Evolutionary conservation across 2,888 invertebrate species (phyloP), one percentile per base, ranked within the genome.

Genomic region (Urechis unicinctus): DNA sequence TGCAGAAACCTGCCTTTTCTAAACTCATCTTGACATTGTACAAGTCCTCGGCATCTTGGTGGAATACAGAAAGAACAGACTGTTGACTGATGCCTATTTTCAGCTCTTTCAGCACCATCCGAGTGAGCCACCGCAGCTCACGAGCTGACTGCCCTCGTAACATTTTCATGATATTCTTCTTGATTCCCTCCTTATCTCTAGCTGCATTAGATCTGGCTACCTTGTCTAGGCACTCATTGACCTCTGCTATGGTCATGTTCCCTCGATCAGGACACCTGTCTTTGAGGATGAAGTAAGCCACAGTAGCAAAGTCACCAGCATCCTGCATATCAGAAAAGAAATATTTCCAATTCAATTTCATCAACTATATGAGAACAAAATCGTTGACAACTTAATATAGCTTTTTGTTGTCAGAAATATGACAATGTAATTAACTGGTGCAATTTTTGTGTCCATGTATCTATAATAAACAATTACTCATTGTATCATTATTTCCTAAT

Each of bases 81-180:
- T 85, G 84, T 55, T 84, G 83, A 6, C 88, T 85, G 59, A 94
- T 79, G 0, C 89, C 94, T 55, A 76, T 77, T 71, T 85, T 86
- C 74, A 94, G 80, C 56, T 89, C 87, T 78, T 94, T 95, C 17
- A 96, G 79, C 49, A 96, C 83, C 52, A 95, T 86, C 53, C 93
- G 81, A 4, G 93, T 86, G 24, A 95, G 81, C 95, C 95, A 96
- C 80, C 91, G 92, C 62, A 89, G 84, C 74, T 95, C 90, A 17
- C 83, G 72, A 0, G 88, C 85, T 5, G 86, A 86, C 64, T 87
- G 82, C 61, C 83, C 83, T 60, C 84, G 83, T 30, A 89, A 79
- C 48, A 91, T 81, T 50, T 82, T 80, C 54, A 83, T 81, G 56
- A 94, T 82, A 56, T 84, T 82, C 29, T 84, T 83, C 68, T 86